Conservation (phyloP, 1,140 invertebrate species). For the Ctenoplectra terminalis region DNA sequence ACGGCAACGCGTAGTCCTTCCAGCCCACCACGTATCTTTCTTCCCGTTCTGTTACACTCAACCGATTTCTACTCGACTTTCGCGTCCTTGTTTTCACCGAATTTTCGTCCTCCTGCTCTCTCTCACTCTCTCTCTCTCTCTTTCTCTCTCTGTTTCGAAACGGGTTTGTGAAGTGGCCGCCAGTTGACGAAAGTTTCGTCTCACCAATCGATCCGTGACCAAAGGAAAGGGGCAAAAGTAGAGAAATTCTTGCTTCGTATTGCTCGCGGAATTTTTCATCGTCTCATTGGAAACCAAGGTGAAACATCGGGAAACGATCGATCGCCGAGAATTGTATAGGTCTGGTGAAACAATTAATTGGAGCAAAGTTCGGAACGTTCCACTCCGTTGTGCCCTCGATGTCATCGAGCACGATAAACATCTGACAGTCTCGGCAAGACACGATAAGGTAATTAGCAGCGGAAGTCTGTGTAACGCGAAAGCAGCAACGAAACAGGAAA, state of each 20-base stretch:
- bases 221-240: neutral
- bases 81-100: neutral
- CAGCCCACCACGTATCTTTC: neutral
- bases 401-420: neutral
- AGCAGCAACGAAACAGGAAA: neutral
- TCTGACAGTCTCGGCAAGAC: neutral
- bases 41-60: neutral
- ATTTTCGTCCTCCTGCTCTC: neutral
- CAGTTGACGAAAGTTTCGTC: conserved; percentile 33
- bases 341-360: neutral
- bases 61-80: neutral
- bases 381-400: neutral
- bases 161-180: conserved; percentile 7
- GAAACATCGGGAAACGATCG: neutral
- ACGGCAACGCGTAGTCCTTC: conserved; percentile 13
- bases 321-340: neutral
- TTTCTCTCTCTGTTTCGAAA: conserved; percentile 26
- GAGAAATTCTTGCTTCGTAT: conserved; percentile 11
- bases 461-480: neutral
- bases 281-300: neutral
- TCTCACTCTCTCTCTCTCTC: too few relatives aligned
- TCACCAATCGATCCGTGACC: conserved; percentile 3
- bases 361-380: neutral
- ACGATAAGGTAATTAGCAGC: conserved; percentile 4
- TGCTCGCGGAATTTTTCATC: conserved; percentile 1